phyloP scores from a whole-genome alignment of 1,140 invertebrate genomes.

The Lycorma delicatula region DNA sequence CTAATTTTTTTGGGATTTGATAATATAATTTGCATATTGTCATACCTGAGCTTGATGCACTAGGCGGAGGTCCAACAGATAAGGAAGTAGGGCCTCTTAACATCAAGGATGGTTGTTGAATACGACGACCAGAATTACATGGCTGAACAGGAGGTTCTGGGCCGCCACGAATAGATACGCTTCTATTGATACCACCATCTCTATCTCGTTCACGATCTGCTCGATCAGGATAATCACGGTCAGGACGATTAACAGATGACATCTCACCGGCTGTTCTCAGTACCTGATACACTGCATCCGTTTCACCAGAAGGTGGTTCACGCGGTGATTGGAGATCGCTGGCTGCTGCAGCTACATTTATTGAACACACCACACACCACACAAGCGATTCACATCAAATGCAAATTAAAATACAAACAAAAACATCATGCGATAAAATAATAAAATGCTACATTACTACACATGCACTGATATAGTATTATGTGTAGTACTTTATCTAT shows the following conservation, averaged over 20 bases:
- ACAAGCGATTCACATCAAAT: no score
- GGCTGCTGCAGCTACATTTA: neutral
- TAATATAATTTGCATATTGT: no score
- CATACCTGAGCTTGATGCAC: slow-evolving; percentile 40
- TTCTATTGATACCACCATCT: slow-evolving; percentile 17
- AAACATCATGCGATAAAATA: no score
- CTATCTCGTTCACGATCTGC: neutral
- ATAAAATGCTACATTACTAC: no score
- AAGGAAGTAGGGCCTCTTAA: slow-evolving; percentile 26
- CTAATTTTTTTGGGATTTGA: no score
- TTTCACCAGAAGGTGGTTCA: slow-evolving; percentile 43
- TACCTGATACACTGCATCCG: slow-evolving; percentile 87
- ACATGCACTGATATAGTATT: no score
- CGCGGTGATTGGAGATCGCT: neutral
- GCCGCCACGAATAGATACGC: slow-evolving; percentile 19
- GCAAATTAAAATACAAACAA: no score
- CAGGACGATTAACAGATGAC: slow-evolving; percentile 35
- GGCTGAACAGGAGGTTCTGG: neutral
- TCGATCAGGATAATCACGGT: neutral
- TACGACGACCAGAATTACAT: slow-evolving; percentile 2
- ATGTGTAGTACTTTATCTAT: no score
- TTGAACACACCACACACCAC: neutral
- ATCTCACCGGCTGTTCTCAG: slow-evolving; percentile 87
- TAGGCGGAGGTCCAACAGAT: slow-evolving; percentile 31
- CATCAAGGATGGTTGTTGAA: slow-evolving; percentile 16